Evolutionary conservation across 2,888 invertebrate species (phyloP), one percentile per base, ranked within the genome.

Genomic region (Ypsolopha scabrella): DNA sequence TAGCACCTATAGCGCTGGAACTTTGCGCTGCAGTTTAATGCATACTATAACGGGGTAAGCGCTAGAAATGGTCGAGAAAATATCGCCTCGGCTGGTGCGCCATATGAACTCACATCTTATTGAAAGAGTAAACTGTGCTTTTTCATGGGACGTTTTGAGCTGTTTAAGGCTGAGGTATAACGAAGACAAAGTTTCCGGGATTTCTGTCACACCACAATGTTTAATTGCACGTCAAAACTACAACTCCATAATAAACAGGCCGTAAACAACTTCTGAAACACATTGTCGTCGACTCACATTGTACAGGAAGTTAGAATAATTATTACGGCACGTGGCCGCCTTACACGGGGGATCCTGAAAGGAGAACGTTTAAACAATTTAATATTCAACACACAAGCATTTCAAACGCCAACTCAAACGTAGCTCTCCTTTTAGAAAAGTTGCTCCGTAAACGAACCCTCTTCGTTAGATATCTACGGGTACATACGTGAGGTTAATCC

Each of bases 111-210:
- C 70, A 65, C 75, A 75, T 75, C 78, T 79, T 79, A 83, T 83
- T 81, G 82, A 81, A 83, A 81, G 72, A 74, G 77, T 78, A 83
- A 83, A 82, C 80, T 82, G 80, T 80, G 77, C 78, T 82, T 81
- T 83, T 80, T 77, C 77, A 77, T 70, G 70, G 24, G 68, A 72
- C 72, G 75, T 79, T 75, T 73, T 70, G 62, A 61, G 80, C 74
- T 72, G 74, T 78, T 79, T 78, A 75, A 77, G 73, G 70, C 58
- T 53, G 72, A 14, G 63, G 70, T 69, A 77, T 75, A 75, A 72
- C 65, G 67, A 72, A 72, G 68, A 72, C 72, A 71, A 71, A 68
- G 70, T 60, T 68, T 65, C 65, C 57, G 61, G 67, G 67, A 73
- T 75, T 81, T 76, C 73, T 64, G 69, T 71, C 4, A 71, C 64